Conservation (phyloP, 2,113 vertebrate species). For the Phalacrocorax carbo region DNA sequence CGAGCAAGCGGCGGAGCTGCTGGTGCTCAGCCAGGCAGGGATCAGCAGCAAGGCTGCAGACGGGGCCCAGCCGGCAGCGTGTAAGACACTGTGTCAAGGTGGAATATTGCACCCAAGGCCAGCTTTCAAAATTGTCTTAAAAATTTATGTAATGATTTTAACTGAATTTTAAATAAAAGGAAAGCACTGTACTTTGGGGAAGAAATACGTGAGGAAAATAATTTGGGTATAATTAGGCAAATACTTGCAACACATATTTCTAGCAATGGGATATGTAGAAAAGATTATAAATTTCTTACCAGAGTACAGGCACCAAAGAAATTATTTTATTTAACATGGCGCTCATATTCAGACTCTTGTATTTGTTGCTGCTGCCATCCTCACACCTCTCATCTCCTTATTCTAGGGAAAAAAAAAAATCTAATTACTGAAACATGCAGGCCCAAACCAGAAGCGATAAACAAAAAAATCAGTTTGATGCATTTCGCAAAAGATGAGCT, state of each 20-base stretch:
- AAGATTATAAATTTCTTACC: not conserved
- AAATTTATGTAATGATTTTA: not conserved
- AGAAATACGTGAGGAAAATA: not conserved
- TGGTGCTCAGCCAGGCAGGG: not conserved
- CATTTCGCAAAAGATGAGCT: not conserved
- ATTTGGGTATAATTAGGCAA: not conserved
- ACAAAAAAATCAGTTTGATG: not conserved
- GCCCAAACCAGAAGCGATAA: not conserved
- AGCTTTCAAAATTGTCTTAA: not conserved
- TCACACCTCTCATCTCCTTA: not conserved
- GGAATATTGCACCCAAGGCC: not conserved
- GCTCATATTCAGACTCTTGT: not conserved
- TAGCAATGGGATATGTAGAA: not conserved
- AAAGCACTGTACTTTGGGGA: not conserved
- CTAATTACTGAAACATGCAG: not conserved
- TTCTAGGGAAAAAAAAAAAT: not conserved
- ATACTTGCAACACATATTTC: not conserved
- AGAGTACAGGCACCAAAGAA: not conserved
- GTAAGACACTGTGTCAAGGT: fast-evolving
- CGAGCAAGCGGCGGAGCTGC: fast-evolving
- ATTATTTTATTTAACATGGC: not conserved
- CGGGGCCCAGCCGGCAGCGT: not conserved
- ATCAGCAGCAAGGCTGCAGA: not conserved
- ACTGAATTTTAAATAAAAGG: not conserved
- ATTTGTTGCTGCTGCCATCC: not conserved